Conservation (phyloP, 2,797 vertebrate genomes). For the Mallotus villosus region DNA sequence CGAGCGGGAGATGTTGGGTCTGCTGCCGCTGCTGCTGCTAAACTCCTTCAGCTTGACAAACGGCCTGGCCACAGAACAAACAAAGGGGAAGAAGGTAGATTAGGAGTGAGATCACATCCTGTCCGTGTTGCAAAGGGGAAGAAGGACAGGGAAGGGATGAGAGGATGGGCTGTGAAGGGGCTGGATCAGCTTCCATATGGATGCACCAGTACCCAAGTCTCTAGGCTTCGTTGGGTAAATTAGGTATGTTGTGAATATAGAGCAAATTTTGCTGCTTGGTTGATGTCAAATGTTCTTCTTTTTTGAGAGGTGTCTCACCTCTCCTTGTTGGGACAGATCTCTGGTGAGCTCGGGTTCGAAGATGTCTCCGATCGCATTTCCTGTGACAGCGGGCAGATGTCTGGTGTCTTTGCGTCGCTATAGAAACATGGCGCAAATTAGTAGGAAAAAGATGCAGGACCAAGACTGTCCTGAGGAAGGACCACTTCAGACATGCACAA, state of each 20-base stretch:
- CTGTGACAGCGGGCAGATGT: slow-evolving; percentile 83
- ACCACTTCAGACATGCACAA: background rate
- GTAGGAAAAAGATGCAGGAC: background rate
- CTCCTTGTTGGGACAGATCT: slow-evolving; percentile 93
- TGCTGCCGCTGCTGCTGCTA: slow-evolving; percentile 48
- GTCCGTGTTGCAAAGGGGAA: no score
- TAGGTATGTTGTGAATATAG: no score
- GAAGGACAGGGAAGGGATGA: background rate
- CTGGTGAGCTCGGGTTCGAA: slow-evolving; percentile 96
- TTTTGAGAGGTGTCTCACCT: slow-evolving; percentile 72
- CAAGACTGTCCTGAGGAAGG: background rate
- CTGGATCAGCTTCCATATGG: no score
- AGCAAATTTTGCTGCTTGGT: background rate
- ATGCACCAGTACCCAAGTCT: no score
- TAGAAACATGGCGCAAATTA: slow-evolving; percentile 48
- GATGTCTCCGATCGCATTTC: slow-evolving; percentile 90
- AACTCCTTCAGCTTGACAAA: slow-evolving; percentile 91
- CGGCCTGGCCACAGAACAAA: slow-evolving; percentile 68
- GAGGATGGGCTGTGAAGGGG: background rate
- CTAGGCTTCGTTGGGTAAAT: no score
- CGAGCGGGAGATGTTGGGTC: slow-evolving; percentile 92
- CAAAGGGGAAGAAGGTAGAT: no score
- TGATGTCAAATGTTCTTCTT: background rate
- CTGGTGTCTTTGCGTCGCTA: slow-evolving; percentile 82
- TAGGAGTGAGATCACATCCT: no score